These are phyloP conservation scores for Lepidothrix coronata DNA, from an alignment of 2,113 vertebrate genomes.

Conservation along the genomic window DNA sequence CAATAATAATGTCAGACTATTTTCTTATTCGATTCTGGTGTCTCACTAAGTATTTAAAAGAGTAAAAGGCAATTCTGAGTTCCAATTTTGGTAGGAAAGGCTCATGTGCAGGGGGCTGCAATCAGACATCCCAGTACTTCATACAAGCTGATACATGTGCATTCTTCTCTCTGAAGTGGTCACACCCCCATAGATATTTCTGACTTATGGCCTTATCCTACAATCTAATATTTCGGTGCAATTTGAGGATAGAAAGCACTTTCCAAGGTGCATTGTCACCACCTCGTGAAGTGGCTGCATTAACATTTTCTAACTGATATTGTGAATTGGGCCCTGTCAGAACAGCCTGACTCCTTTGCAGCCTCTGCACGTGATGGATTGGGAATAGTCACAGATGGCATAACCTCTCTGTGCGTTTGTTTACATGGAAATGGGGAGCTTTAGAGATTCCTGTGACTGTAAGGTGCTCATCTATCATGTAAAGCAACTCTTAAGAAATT, in stretches of 20 bases:
- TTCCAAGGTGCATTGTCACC: not conserved
- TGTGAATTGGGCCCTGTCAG: not conserved
- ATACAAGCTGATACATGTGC: rapidly evolving
- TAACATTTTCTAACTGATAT: not conserved
- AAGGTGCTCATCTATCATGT: not conserved
- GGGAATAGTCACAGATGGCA: not conserved
- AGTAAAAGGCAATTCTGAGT: not conserved
- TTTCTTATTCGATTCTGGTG: not conserved
- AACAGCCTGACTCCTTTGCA: not conserved
- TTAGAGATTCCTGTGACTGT: not conserved
- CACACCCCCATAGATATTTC: not conserved
- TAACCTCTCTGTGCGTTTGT: not conserved
- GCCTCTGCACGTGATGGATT: not conserved
- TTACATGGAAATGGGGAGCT: not conserved
- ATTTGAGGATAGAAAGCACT: not conserved
- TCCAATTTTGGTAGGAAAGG: not conserved
- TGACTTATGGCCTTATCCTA: not conserved
- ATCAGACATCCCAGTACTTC: not conserved
- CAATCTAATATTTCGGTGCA: not conserved
- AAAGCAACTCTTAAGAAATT: not conserved
- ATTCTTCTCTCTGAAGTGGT: not conserved
- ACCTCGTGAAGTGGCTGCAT: not conserved
- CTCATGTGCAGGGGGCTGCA: not conserved
- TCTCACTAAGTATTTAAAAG: not conserved
- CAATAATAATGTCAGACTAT: not conserved